These are phyloP conservation scores for Clarias pachynema DNA, from an alignment of 2,797 vertebrate species.

Conservation along the genomic window DNA sequence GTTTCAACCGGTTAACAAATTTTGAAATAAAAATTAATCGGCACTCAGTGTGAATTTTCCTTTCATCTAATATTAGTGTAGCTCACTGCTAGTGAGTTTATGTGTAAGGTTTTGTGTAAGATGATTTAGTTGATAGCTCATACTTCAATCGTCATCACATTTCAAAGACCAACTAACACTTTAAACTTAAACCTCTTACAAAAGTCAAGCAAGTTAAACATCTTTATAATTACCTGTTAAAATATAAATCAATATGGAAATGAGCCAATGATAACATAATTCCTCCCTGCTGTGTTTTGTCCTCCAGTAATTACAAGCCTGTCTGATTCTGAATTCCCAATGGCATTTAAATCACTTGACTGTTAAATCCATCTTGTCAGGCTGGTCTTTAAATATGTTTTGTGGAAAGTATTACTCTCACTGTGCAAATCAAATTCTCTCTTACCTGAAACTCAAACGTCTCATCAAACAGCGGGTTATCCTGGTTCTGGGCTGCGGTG, in stretches of 20 bases:
- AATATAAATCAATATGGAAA: slow-evolving; percentile 19
- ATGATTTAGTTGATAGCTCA: slow-evolving; percentile 4
- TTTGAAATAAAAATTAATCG: neutral
- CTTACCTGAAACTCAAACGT: slow-evolving; percentile 93
- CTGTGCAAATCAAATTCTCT: neutral
- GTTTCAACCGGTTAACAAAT: neutral
- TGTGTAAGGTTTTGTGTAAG: slow-evolving; percentile 9
- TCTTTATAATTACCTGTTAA: neutral
- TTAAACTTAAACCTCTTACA: slow-evolving; percentile 6
- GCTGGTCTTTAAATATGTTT: slow-evolving; percentile 10
- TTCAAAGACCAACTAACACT: neutral
- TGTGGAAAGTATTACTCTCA: neutral
- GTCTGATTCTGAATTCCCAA: slow-evolving; percentile 19
- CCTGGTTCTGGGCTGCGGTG: slow-evolving; percentile 94
- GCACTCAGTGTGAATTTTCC: neutral
- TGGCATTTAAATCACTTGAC: slow-evolving; percentile 28
- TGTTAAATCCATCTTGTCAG: slow-evolving; percentile 17
- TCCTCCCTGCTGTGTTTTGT: slow-evolving; percentile 26
- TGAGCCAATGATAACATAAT: slow-evolving; percentile 1
- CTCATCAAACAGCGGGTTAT: slow-evolving; percentile 96
- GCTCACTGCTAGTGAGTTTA: neutral
- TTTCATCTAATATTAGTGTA: neutral
- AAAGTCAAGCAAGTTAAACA: neutral
- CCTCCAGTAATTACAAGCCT: slow-evolving; percentile 25
- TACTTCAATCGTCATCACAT: neutral